Percentiles rank a stretch among this genome's conserved stretches.
Evolutionary conservation across 2,113 vertebrate species (phyloP).

Genomic region (Gila orcuttii): DNA sequence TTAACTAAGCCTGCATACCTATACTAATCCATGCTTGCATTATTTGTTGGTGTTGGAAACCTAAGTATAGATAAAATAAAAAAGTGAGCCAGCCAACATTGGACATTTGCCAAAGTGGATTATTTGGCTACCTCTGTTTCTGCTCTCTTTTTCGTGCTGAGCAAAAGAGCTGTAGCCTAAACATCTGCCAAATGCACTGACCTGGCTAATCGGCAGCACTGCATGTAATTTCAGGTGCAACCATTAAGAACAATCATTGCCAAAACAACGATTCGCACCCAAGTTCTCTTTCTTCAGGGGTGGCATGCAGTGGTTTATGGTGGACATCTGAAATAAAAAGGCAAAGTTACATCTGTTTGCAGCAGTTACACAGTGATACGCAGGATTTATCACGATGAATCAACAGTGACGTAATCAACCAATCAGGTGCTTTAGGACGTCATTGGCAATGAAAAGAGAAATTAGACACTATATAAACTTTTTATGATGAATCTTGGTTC

Average conservation of each 20-base stretch:
- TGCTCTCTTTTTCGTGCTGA: constrained; percentile 56
- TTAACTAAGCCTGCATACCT: background rate
- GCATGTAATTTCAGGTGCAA: constrained; percentile 69
- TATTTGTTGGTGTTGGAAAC: constrained; percentile 44
- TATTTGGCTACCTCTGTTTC: constrained; percentile 65
- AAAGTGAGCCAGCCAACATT: constrained; percentile 62
- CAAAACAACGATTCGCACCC: constrained; percentile 63
- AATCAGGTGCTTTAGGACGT: background rate
- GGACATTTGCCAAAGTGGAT: constrained; percentile 72
- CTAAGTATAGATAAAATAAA: constrained; percentile 46
- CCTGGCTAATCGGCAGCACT: constrained; percentile 68
- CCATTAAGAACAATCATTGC: constrained; percentile 68
- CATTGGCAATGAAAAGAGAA: background rate
- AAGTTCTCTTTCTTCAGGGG: background rate
- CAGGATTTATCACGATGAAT: background rate
- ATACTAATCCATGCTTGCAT: background rate
- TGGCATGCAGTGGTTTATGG: constrained; percentile 1
- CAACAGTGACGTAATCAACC: background rate
- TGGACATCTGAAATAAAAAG: background rate
- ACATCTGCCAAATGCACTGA: constrained; percentile 71
- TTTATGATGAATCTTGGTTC: background rate
- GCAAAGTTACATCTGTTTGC: background rate
- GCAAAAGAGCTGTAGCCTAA: constrained; percentile 61
- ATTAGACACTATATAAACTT: background rate
- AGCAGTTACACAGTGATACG: background rate